Base-by-base conservation (phyloP, 2,888 invertebrate species). In the Aethes cnicana region DNA sequence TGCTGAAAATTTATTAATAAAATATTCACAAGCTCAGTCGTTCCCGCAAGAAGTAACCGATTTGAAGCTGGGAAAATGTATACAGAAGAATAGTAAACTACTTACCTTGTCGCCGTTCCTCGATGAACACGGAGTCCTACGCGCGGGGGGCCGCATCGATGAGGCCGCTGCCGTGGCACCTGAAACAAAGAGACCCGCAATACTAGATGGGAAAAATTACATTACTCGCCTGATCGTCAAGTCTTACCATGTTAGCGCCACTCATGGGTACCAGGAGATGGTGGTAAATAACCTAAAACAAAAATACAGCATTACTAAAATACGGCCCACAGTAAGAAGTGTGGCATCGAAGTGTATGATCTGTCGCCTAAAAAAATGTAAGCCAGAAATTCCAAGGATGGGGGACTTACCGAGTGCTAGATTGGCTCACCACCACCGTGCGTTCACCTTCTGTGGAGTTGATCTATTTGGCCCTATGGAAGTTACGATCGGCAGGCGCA, bases 91-190 rank as follows among this genome's bases (percentile, higher is more conserved):
- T 2, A 43, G 43, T 12, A 28, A 7, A 30, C 5, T 43, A 32
- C 43, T 43, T 14, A 43, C 18, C 20, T 12, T 43, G 12, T 26
- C 39, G 4, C 39, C 39, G n/a, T 39, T 11, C 16, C 25, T 39
- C 6, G 39, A 25, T 6, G 39, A n/a, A n/a, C n/a, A 39, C 11
- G 25, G 14, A 8, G 25, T 39, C 16, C 8, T 32, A 17, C 8
- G 32, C 16, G 32, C 32, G 8, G n/a, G 4, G 0, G 32, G 32
- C 3, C 32, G 32, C 1, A 32, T 32, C 4, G 32, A 32, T 8
- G 32, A 4, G 3, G 32, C 16, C 7, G 16, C 25, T 4, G 39
- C 23, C 5, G 25, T 39, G 4, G 5, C 9, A 5, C 25, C 39
- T 39, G 25, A 39, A 39, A 39, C 16, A 16, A 39, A 39, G 16